These are phyloP conservation scores for Bombus waltoni DNA, from an alignment of 1,140 invertebrate species.

Conservation along the genomic window DNA sequence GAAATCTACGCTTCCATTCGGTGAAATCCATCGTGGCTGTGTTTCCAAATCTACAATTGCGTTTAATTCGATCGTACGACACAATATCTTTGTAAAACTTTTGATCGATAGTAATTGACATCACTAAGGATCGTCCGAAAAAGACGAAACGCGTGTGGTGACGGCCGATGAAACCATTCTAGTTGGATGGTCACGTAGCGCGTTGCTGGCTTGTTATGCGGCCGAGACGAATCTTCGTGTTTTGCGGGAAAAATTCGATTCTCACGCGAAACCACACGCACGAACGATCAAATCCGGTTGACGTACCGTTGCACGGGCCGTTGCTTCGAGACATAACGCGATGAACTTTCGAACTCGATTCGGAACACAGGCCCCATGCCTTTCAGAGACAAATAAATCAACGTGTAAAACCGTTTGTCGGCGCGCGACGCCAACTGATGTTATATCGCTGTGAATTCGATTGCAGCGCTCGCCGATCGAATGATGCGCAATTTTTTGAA, in stretches of 20 bases:
- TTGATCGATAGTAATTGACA: neutral
- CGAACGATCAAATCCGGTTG: constrained; percentile 37
- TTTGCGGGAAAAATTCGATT: constrained; percentile 31
- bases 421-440: too few species aligned
- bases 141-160: neutral
- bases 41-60: neutral
- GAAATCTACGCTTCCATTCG: neutral
- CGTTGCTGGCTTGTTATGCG: constrained; percentile 10
- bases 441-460: neutral
- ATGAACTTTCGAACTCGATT: constrained; percentile 47
- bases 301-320: constrained; percentile 26
- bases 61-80: neutral
- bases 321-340: constrained; percentile 20
- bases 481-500: too few species aligned
- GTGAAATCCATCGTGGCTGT: neutral
- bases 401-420: constrained; percentile 2
- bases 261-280: constrained; percentile 44
- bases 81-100: neutral
- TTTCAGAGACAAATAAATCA: constrained; percentile 22
- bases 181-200: constrained; percentile 14
- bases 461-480: neutral
- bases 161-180: neutral
- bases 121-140: neutral
- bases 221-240: constrained; percentile 35
- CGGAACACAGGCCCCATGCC: neutral